A percentile compares a stretch with the other conserved stretches of the same genome.
Evolutionary conservation across 2,797 vertebrate species (phyloP).

Genomic region (Gadopsis marmoratus): DNA sequence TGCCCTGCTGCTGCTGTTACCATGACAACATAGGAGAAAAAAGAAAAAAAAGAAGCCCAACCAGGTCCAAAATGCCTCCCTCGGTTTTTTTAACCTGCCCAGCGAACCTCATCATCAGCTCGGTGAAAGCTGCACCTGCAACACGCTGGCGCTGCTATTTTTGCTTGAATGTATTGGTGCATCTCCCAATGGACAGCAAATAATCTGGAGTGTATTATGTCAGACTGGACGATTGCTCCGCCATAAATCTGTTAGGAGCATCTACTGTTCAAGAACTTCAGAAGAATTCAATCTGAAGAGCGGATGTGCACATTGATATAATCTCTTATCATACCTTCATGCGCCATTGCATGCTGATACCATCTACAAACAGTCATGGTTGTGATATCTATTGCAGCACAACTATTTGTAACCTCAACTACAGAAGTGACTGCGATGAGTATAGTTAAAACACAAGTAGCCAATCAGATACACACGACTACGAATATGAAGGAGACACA

Average conservation of each 20-base stretch:
- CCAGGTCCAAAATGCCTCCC: conserved; percentile 55
- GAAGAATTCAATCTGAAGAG: conserved; percentile 8
- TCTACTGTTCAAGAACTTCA: conserved; percentile 9
- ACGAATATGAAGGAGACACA: not conserved
- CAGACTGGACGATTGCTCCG: not conserved
- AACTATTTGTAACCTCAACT: not conserved
- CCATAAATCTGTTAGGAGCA: not conserved
- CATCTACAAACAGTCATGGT: not conserved
- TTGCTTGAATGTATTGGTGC: conserved; percentile 15
- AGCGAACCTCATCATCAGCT: conserved; percentile 64
- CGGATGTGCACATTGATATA: conserved; percentile 12
- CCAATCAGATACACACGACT: too few relatives aligned
- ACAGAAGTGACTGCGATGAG: not conserved
- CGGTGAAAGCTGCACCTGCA: conserved; percentile 70
- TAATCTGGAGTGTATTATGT: conserved; percentile 7
- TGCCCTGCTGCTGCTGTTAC: conserved; percentile 75
- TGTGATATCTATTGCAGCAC: conserved; percentile 8
- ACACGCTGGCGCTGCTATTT: conserved; percentile 36
- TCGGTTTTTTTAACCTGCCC: conserved; percentile 60
- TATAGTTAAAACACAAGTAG: not conserved
- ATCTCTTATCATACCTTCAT: not conserved
- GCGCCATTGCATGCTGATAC: not conserved
- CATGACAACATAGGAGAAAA: conserved; percentile 77
- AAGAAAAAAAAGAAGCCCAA: conserved; percentile 29
- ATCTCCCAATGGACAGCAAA: conserved; percentile 28